Evolutionary conservation across 2,888 invertebrate genomes (phyloP).

Genomic region (Craniophora ligustri): DNA sequence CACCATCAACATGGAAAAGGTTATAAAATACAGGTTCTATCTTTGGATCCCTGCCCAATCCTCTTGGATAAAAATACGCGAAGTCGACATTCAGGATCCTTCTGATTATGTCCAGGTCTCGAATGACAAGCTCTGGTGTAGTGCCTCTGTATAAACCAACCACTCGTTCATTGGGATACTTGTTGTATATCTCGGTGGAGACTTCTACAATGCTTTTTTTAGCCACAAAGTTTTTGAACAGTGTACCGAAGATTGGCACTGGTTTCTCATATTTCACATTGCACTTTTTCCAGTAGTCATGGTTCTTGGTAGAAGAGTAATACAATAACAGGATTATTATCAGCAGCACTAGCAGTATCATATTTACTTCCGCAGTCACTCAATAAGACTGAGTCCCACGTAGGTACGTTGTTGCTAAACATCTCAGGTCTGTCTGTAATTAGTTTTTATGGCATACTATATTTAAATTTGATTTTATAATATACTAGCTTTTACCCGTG

Average conservation of each 20-base stretch:
- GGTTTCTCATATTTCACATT: constrained; percentile 71
- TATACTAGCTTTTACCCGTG: too few relatives aligned
- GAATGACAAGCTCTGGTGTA: constrained; percentile 70
- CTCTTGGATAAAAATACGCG: constrained; percentile 67
- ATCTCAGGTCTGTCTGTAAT: too few relatives aligned
- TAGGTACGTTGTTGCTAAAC: too few relatives aligned
- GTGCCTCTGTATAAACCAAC: constrained; percentile 72
- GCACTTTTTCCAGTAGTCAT: constrained; percentile 70
- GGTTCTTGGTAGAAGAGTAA: constrained; percentile 65
- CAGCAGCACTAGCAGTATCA: constrained; percentile 51
- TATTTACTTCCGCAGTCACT: constrained; percentile 28
- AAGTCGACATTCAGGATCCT: constrained; percentile 70
- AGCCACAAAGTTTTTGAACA: constrained; percentile 61
- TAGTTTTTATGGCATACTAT: too few relatives aligned
- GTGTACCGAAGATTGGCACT: constrained; percentile 70
- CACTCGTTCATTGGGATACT: constrained; percentile 72
- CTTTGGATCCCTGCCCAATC: constrained; percentile 62
- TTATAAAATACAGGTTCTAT: constrained; percentile 67
- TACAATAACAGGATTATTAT: constrained; percentile 56
- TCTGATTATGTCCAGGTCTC: constrained; percentile 70
- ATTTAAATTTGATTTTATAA: too few relatives aligned
- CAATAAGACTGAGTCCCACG: constrained; percentile 19
- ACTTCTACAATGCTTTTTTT: constrained; percentile 62
- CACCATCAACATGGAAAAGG: constrained; percentile 73
- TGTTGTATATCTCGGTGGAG: constrained; percentile 65